Conservation (phyloP, 2,888 invertebrate species). For the Hypercompe scribonia region DNA sequence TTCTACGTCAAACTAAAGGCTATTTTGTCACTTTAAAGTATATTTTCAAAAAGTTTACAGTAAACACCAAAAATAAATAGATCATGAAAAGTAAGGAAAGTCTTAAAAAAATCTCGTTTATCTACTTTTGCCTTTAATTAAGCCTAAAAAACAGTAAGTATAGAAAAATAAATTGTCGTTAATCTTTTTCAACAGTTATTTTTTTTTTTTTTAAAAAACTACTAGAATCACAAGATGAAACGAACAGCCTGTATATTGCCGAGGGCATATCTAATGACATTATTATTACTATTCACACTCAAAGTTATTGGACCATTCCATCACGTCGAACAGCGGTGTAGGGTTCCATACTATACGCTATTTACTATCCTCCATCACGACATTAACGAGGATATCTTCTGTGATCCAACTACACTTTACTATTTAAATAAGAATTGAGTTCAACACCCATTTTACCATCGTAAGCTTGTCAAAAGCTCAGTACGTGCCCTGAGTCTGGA, state of each 20-base stretch:
- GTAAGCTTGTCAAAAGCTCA: not conserved
- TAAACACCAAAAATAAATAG: not conserved
- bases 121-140: too few species aligned
- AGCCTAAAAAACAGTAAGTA: not conserved
- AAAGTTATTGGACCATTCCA: not conserved
- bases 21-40: not conserved
- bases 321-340: not conserved
- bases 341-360: not conserved
- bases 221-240: not conserved
- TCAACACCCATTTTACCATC: not conserved
- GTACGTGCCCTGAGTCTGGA: not conserved
- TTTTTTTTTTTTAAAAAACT: not conserved
- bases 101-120: too few species aligned
- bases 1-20: not conserved
- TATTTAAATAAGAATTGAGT: not conserved
- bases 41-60: not conserved
- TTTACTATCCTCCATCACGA: not conserved
- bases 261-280: not conserved
- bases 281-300: not conserved
- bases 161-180: not conserved
- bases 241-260: not conserved
- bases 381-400: not conserved
- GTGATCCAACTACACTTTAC: not conserved
- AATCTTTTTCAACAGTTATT: not conserved
- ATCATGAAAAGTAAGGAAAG: too few species aligned